Evolutionary conservation across 2,113 vertebrate species (phyloP), one percentile per base, ranked within the genome.

Genomic region (Oncorhynchus mykiss): DNA sequence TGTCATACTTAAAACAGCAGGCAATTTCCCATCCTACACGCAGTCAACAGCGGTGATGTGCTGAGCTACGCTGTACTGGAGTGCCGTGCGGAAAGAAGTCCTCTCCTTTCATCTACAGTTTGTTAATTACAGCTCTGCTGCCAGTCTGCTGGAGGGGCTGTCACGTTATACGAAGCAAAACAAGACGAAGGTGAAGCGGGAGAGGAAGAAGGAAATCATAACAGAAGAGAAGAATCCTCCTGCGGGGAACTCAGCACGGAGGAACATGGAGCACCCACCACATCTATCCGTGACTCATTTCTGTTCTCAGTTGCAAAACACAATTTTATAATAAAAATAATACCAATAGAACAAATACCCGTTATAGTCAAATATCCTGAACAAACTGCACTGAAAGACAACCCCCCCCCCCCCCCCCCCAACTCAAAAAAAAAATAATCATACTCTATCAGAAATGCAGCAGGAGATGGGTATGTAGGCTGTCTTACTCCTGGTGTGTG

Each of bases 401-500:
- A n/a, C n/a, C n/a, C n/a, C n/a, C 39, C 39, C 34, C 34, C 7
- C 51, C 51, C 22, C 2, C 51, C 31, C 31, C 29, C 29, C 29
- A 34, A 34, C 34, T 8, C 0, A 8, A 34, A 9, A 39, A 2
- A 39, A 9, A 31, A 1, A 4, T 3, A 34, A 39, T 39, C 8
- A 39, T 39, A 39, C 8, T 39, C 39, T 39, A 11, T 9, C 39
- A 45, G 39, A 45, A 45, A 45, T 11, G 39, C 39, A 45, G 39
- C 11, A 2, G 31, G 68, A 59, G 29, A 34, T n/a, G 29, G 18
- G 73, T 62, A 67, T 34, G 59, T 29, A 13, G n/a, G 22, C 76
- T 76, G 62, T 60, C 96, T 96, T 95, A 99, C 97, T 94, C 93
- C 87, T 93, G 91, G 84, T 96, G 96, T 77, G 87, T 88, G 84